Evolutionary conservation across 2,113 vertebrate genomes (phyloP).

Genomic region (Ophiodon elongatus): DNA sequence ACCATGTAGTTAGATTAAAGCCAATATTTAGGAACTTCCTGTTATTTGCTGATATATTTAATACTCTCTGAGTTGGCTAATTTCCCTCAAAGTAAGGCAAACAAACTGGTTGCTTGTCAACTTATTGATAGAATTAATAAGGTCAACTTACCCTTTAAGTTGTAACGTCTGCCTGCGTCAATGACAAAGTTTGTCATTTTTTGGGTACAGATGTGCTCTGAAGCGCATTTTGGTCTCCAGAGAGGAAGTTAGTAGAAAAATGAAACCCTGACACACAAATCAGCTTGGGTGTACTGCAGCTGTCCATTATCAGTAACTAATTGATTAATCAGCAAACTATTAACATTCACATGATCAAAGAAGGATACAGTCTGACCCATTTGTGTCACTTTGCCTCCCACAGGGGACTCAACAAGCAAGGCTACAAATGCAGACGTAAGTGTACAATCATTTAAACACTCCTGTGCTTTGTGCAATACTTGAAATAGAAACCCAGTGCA

Average conservation of each 20-base stretch:
- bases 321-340: constrained; percentile 15
- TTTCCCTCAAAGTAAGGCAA: not conserved
- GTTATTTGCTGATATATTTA: not conserved
- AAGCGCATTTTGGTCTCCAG: constrained; percentile 3
- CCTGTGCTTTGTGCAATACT: not conserved
- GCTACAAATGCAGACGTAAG: constrained; percentile 99
- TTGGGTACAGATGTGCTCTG: constrained; percentile 2
- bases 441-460: constrained; percentile 51
- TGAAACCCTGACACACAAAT: constrained; percentile 15
- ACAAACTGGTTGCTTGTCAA: not conserved
- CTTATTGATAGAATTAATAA: not conserved
- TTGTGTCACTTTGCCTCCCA: constrained; percentile 68
- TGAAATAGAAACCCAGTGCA: not conserved
- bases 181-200: not conserved
- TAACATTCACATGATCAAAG: constrained; percentile 24
- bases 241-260: constrained; percentile 19
- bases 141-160: not conserved
- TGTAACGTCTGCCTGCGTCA: not conserved
- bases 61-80: not conserved
- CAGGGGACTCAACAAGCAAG: constrained; percentile 98
- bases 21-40: not conserved
- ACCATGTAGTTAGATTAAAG: not conserved
- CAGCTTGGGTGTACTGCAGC: not conserved
- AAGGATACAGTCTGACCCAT: not conserved
- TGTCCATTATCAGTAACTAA: not conserved